Evolutionary conservation across 2,888 invertebrate genomes (phyloP), one percentile per base, ranked within the genome.

Genomic region (Dryadula phaetusa): DNA sequence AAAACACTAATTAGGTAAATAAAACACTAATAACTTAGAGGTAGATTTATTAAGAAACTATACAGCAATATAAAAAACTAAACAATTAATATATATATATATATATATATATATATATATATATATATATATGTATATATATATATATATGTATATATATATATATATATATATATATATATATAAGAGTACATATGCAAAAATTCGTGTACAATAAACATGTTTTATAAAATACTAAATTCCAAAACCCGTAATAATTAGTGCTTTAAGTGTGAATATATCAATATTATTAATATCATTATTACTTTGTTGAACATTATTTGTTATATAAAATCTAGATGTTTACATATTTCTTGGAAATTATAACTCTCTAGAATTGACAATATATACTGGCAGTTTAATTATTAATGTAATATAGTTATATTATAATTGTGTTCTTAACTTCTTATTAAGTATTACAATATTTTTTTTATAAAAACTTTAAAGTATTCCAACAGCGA

Each of bases 41-140:
- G 56, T 40, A 56, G 54, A 40, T 56, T 56, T 56, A 56, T 56
- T 56, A 40, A 40, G 16, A 56, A 40, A 56, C 40, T 16, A 25
- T 37, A 25, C n/a, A 40, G 22, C 8, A 40, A 20, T 54, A 20
- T 54, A 14, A 34, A 40, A 56, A 56, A 37, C 8, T 22, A 16
- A 40, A 22, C n/a, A 40, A 37, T 40, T 25, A 16, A 56, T 25
- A 56, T 56, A 56, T 56, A 37, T 37, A 53, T 34, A n/a, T n/a
- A n/a, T n/a, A n/a, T n/a, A n/a, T n/a, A n/a, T n/a, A n/a, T n/a
- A n/a, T n/a, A n/a, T n/a, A n/a, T n/a, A n/a, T n/a, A n/a, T n/a
- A n/a, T n/a, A n/a, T n/a, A n/a, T n/a, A n/a, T n/a, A n/a, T n/a
- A n/a, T n/a, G n/a, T n/a, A n/a, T n/a, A n/a, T n/a, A n/a, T n/a